These are phyloP conservation scores for Leuciscus waleckii DNA, from an alignment of 2,797 vertebrate species.

Conservation along the genomic window DNA sequence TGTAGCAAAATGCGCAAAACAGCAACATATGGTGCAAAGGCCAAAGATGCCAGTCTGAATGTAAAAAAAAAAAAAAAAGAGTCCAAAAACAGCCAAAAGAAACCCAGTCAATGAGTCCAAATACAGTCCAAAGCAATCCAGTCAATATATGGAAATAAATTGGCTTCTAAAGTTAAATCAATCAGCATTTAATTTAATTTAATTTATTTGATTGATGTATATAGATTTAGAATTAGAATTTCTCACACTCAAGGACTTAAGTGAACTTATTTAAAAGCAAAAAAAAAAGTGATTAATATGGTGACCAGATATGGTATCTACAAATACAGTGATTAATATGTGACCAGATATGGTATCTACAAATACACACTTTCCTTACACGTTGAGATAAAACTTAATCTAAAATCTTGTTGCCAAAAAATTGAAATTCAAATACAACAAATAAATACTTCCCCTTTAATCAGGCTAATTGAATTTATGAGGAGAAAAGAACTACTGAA, in stretches of 20 bases:
- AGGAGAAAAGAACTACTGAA: constrained; percentile 5
- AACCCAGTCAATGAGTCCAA: not conserved
- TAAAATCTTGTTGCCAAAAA: not conserved
- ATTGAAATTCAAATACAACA: not conserved
- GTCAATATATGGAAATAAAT: not conserved
- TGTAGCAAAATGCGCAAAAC: not conserved
- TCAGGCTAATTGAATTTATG: not conserved
- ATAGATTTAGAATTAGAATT: too few species aligned
- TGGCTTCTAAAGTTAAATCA: not conserved
- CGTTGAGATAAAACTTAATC: too few species aligned
- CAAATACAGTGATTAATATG: not conserved
- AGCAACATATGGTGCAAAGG: not conserved
- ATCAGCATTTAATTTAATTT: not conserved
- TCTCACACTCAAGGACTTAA: not conserved
- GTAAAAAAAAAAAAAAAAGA: too few species aligned
- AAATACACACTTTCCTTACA: not conserved
- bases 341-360: not conserved
- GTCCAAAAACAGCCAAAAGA: not conserved
- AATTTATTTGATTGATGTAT: too few species aligned
- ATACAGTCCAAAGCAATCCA: not conserved
- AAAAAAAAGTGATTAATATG: not conserved
- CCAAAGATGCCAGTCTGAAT: not conserved
- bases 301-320: not conserved
- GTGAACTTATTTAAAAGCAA: not conserved
- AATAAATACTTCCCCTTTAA: not conserved